phyloP scores from a whole-genome alignment of 2,113 vertebrate genomes.

The Pterocles gutturalis region DNA sequence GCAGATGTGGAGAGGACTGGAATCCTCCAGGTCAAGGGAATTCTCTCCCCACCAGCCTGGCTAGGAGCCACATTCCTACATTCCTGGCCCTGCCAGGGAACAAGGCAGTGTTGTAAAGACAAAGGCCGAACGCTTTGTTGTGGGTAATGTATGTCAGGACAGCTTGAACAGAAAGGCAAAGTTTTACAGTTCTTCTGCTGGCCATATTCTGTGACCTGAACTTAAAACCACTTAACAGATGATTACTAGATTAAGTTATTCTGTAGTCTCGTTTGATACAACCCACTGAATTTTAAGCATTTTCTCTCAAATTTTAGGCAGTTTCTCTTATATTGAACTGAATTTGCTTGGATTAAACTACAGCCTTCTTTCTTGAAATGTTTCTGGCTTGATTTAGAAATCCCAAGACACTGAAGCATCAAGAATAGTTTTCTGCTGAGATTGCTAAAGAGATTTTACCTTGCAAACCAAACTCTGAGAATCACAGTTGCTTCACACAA shows the following conservation, averaged over 20 bases:
- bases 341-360: not conserved
- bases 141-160: slow-evolving; percentile 2
- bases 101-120: slow-evolving; percentile 13
- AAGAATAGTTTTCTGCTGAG: not conserved
- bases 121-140: slow-evolving; percentile 5
- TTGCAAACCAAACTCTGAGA: not conserved
- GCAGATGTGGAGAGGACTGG: not conserved
- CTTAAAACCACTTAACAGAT: not conserved
- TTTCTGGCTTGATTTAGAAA: not conserved
- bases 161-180: not conserved
- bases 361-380: not conserved
- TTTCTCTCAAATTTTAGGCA: not conserved
- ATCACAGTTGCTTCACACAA: not conserved
- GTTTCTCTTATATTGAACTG: not conserved
- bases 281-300: not conserved
- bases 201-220: not conserved
- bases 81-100: slow-evolving; percentile 21
- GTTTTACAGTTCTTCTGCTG: not conserved
- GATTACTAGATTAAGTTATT: not conserved
- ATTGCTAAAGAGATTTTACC: not conserved
- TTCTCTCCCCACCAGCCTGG: slow-evolving; percentile 30
- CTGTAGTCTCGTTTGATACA: not conserved
- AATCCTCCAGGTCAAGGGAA: slow-evolving; percentile 19
- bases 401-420: not conserved
- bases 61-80: slow-evolving; percentile 29